A percentile compares a stretch with the other conserved stretches of the same genome.
Conservation (phyloP, 2,888 invertebrate genomes). For the Lasiommata megera region DNA sequence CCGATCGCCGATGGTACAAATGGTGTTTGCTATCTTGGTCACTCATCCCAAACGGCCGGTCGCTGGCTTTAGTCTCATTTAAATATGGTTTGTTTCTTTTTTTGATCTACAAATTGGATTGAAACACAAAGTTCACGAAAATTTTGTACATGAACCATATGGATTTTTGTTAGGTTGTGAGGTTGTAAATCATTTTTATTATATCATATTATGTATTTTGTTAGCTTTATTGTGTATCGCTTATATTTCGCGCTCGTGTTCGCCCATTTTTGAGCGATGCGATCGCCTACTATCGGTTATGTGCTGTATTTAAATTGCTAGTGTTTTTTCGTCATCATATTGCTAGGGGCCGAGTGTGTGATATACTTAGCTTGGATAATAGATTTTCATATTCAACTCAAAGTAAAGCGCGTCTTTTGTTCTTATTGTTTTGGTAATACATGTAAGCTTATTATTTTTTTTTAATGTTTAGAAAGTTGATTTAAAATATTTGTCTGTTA, state of each 20-base stretch:
- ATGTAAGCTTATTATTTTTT: constrained; percentile 52
- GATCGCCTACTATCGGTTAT: constrained; percentile 35
- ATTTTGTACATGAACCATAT: constrained; percentile 65
- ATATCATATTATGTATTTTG: constrained; percentile 55
- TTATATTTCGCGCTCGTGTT: constrained; percentile 41
- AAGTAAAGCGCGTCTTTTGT: constrained; percentile 47
- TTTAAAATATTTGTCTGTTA: constrained; percentile 51
- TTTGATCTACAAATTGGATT: constrained; percentile 14
- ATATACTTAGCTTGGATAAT: constrained; percentile 58
- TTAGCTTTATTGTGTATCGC: constrained; percentile 69
- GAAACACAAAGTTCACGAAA: constrained; percentile 47
- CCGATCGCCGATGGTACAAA: too few species aligned
- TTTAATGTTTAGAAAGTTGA: constrained; percentile 34
- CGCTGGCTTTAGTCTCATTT: background rate
- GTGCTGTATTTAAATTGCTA: constrained; percentile 64
- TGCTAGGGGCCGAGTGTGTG: constrained; percentile 57
- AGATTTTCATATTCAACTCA: constrained; percentile 51
- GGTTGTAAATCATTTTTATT: constrained; percentile 79
- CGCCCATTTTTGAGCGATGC: constrained; percentile 50
- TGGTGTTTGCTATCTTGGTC: too few species aligned
- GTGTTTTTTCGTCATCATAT: constrained; percentile 42
- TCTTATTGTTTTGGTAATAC: constrained; percentile 46
- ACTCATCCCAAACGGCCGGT: too few species aligned
- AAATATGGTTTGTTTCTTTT: background rate
- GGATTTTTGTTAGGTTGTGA: constrained; percentile 74